Evolutionary conservation across 2,888 invertebrate genomes (phyloP), one percentile per base, ranked within the genome.

Genomic region (Sphaeridia pumilis): DNA sequence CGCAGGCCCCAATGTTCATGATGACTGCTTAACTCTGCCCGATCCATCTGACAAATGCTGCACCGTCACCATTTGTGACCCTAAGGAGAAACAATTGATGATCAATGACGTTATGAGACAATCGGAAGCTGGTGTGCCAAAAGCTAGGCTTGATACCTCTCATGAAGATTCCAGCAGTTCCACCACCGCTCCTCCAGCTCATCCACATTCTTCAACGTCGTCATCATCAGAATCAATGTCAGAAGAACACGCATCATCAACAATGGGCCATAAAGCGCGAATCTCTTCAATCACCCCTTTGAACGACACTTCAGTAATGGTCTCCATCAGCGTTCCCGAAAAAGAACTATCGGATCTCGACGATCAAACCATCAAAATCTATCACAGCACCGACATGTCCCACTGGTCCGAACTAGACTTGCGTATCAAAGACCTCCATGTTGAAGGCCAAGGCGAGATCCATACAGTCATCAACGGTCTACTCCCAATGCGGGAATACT

Each of bases 11-110:
- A 48, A 56, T 17, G 52, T 56, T 28, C 52, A 56, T 26, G 86
- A 87, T 54, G 80, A 83, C 67, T 89, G 89, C 68, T 83, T 88
- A 41, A 81, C 82, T 65, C 79, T 89, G 0, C 80, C 83, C 59
- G 87, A 89, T 69, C 84, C 86, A 0, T 79, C 79, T 48, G 89
- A 92, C 68, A 73, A 81, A 1, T 90, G 90, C 68, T 90, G 90
- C 66, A 86, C 83, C 63, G 78, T 87, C 58, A 83, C 88, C 56
- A 75, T 88, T 2, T 92, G 90, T 68, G 88, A 59, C 20, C 58
- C 58, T 38, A 42, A 57, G 22, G 61, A 60, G 10, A 49, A 58
- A n/a, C 58, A 58, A 43, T 46, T 56, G n/a, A 59, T 58, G 2
- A 45, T 64, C 21, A 60, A 56, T 50, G 64, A 64, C 47, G 64